Evolutionary conservation across 1,140 invertebrate genomes (phyloP).

Genomic region (Drosophila seguyi): DNA sequence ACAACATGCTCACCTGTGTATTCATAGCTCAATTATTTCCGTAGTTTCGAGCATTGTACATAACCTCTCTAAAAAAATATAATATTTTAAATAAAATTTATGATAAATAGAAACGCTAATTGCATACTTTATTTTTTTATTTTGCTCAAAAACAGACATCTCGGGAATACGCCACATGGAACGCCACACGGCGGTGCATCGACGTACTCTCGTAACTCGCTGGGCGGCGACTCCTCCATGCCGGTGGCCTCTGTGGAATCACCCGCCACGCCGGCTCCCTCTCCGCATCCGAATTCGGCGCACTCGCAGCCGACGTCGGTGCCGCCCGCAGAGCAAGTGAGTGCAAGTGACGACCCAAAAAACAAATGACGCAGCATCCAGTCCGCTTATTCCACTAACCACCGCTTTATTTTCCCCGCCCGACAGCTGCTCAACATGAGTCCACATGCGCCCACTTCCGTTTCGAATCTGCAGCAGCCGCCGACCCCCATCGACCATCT

Average conservation of each 20-base stretch:
- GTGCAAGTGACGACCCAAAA: conserved; percentile 86
- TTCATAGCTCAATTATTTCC: conserved; percentile 38
- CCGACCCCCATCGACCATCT: conserved; percentile 83
- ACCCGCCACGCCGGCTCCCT: conserved; percentile 90
- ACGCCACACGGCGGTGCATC: conserved; percentile 86
- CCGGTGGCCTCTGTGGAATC: conserved; percentile 90
- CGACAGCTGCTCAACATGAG: conserved; percentile 77
- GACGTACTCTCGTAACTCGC: conserved; percentile 88
- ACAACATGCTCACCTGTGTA: conserved; percentile 28
- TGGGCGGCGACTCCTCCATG: conserved; percentile 84
- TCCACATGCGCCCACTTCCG: conserved; percentile 80
- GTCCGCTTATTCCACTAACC: conserved; percentile 12
- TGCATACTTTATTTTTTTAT: not conserved
- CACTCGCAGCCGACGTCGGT: conserved; percentile 90
- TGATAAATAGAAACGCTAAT: conserved; percentile 6
- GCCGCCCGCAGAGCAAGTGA: conserved; percentile 89
- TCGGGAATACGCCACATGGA: conserved; percentile 57
- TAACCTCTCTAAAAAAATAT: conserved; percentile 16
- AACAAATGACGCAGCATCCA: not conserved
- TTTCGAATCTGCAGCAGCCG: conserved; percentile 83
- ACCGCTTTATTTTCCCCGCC: not conserved
- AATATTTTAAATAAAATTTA: not conserved
- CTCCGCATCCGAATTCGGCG: conserved; percentile 90
- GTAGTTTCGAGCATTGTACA: conserved; percentile 57
- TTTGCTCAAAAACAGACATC: conserved; percentile 52